These are phyloP conservation scores for Calephelis virginiensis DNA, from an alignment of 1,140 invertebrate species.

Conservation along the genomic window DNA sequence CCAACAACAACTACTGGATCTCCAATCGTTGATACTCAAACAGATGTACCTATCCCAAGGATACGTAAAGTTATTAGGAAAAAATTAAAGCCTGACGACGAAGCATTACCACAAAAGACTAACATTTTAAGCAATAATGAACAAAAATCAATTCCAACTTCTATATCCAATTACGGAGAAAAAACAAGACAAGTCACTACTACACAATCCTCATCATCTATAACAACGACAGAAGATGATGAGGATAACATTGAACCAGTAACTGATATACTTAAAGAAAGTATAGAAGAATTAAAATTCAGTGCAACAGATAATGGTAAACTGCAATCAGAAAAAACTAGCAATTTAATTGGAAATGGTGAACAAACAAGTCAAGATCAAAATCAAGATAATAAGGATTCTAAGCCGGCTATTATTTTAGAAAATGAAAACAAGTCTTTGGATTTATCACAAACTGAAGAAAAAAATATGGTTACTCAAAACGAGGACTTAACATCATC, in stretches of 20 bases:
- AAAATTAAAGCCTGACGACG: slow-evolving; percentile 66
- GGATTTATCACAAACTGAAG: slow-evolving; percentile 33
- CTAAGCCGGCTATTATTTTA: slow-evolving; percentile 30
- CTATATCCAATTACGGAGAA: slow-evolving; percentile 61
- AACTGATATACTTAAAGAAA: slow-evolving; percentile 36
- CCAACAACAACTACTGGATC: slow-evolving; percentile 46
- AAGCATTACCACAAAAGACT: slow-evolving; percentile 43
- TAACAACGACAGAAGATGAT: slow-evolving; percentile 37
- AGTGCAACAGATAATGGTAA: slow-evolving; percentile 19
- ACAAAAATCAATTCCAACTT: slow-evolving; percentile 37
- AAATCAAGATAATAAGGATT: slow-evolving; percentile 22
- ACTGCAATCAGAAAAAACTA: slow-evolving; percentile 11
- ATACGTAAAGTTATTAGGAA: slow-evolving; percentile 78
- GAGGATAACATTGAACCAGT: slow-evolving; percentile 30
- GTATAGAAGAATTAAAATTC: slow-evolving; percentile 20
- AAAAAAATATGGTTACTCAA: background rate
- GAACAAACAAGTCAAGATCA: slow-evolving; percentile 29
- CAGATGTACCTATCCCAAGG: slow-evolving; percentile 44
- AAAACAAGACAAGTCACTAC: slow-evolving; percentile 47
- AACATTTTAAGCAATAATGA: slow-evolving; percentile 37
- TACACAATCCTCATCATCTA: slow-evolving; percentile 33
- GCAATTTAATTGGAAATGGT: slow-evolving; percentile 22
- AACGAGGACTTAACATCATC: background rate
- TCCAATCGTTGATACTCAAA: slow-evolving; percentile 25
- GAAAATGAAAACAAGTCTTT: slow-evolving; percentile 33